These are phyloP conservation scores for Imbricaverruca yamaguchii DNA, from an alignment of 2,888 invertebrate genomes.

Conservation along the genomic window DNA sequence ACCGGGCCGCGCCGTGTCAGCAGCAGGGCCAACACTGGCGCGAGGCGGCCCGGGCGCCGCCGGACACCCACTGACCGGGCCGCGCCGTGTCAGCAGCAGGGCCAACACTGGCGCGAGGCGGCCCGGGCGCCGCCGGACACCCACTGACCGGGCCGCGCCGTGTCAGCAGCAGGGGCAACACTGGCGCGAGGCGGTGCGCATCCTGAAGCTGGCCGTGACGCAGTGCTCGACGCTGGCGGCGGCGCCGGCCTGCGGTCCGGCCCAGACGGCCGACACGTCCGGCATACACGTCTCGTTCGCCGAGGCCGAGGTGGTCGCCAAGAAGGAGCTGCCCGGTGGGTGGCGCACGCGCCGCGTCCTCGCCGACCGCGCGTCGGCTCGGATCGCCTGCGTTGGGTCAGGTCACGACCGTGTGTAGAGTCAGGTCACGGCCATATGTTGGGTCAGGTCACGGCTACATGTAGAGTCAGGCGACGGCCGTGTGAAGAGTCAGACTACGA, in stretches of 20 bases:
- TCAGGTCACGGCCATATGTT: no score
- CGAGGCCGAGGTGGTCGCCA: slow-evolving; percentile 25
- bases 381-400: no score
- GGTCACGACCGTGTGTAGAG: no score
- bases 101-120: neutral
- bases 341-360: neutral
- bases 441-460: no score
- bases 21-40: slow-evolving; percentile 67
- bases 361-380: no score
- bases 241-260: slow-evolving; percentile 54
- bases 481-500: no score
- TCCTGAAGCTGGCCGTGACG: slow-evolving; percentile 89
- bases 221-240: slow-evolving; percentile 86
- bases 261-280: slow-evolving; percentile 29
- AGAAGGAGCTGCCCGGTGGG: slow-evolving; percentile 33
- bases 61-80: neutral
- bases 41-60: neutral
- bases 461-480: no score
- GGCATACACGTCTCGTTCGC: slow-evolving; percentile 13
- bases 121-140: neutral
- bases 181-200: slow-evolving; percentile 94
- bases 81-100: neutral
- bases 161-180: slow-evolving; percentile 59
- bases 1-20: neutral
- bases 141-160: neutral